These are phyloP conservation scores for Ageneiosus marmoratus DNA, from an alignment of 2,113 vertebrate genomes.

Conservation along the genomic window DNA sequence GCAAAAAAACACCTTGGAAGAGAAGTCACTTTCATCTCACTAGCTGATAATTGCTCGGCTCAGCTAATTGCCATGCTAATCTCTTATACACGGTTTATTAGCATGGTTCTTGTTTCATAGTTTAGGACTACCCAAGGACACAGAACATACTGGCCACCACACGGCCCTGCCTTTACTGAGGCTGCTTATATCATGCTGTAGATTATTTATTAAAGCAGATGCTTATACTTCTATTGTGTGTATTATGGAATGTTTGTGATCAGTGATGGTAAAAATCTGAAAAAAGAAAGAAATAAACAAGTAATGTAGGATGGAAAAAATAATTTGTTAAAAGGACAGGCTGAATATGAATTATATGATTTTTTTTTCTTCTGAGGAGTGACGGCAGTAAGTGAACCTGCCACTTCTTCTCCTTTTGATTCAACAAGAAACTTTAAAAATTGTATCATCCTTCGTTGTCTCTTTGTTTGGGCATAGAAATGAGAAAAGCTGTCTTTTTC, in stretches of 20 bases:
- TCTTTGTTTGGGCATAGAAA: slow-evolving; percentile 18
- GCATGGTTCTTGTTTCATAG: slow-evolving; percentile 55
- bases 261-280: not conserved
- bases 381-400: slow-evolving; percentile 23
- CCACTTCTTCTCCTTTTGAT: slow-evolving; percentile 43
- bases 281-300: not conserved
- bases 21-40: slow-evolving; percentile 66
- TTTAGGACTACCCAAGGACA: slow-evolving; percentile 55
- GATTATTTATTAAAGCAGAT: not conserved
- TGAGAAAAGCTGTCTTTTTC: slow-evolving; percentile 41
- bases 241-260: not conserved
- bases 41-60: slow-evolving; percentile 76
- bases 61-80: slow-evolving; percentile 78
- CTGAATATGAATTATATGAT: slow-evolving; percentile 8
- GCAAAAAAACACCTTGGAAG: slow-evolving; percentile 63
- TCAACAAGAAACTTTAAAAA: slow-evolving; percentile 32
- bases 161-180: not conserved
- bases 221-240: not conserved
- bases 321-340: not conserved
- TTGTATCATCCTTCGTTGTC: slow-evolving; percentile 45
- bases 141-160: not conserved
- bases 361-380: slow-evolving; percentile 12
- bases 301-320: not conserved
- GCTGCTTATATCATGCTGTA: not conserved
- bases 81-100: slow-evolving; percentile 66